Evolutionary conservation across 2,113 vertebrate genomes (phyloP).

Genomic region (Ageneiosus marmoratus): DNA sequence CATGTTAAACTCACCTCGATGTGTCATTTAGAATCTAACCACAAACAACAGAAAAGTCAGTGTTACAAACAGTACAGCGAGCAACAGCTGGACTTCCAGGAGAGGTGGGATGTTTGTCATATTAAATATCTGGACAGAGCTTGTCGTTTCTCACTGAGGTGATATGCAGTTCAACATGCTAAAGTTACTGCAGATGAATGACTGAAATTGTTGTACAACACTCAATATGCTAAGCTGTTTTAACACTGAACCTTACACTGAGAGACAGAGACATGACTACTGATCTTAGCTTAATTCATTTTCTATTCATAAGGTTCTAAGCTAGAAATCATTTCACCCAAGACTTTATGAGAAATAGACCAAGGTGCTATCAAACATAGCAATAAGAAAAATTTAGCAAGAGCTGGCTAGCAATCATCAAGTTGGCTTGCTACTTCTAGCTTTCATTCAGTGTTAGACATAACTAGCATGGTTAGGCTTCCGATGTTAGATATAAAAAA

Average conservation of each 20-base stretch:
- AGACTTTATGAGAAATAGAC: background rate
- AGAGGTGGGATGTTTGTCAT: too few species aligned
- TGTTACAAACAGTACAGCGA: too few species aligned
- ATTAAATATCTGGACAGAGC: background rate
- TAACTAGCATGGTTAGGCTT: background rate
- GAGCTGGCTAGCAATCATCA: background rate
- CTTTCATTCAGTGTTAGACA: background rate
- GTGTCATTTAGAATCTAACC: too few species aligned
- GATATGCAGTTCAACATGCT: conserved; percentile 6
- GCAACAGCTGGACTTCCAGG: too few species aligned
- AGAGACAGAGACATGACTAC: background rate
- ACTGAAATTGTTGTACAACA: background rate
- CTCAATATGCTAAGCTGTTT: background rate
- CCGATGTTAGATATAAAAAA: too few species aligned
- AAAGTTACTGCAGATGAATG: background rate
- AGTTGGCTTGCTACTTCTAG: background rate
- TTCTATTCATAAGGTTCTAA: background rate
- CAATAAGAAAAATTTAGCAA: background rate
- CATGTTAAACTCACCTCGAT: too few species aligned
- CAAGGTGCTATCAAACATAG: background rate
- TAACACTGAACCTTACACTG: background rate
- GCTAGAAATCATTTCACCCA: background rate
- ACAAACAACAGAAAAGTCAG: too few species aligned
- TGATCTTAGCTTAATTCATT: background rate
- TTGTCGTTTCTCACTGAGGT: background rate